Conservation (phyloP, 2,888 invertebrate genomes). For the Corythucha ciliata region DNA sequence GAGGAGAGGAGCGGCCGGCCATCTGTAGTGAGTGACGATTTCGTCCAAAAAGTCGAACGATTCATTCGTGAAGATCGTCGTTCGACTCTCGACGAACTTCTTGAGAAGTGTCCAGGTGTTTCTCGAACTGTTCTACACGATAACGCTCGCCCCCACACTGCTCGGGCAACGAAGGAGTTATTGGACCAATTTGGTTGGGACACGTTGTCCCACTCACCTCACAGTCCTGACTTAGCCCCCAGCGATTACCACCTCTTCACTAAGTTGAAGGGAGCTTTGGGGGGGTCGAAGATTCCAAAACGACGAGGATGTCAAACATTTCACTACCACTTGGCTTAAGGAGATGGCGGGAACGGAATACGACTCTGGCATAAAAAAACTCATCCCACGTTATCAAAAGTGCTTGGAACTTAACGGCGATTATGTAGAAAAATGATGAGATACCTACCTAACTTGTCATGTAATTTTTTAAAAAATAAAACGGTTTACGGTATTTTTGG, state of each 20-base stretch:
- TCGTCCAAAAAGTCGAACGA: background rate
- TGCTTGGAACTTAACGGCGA: conserved; percentile 16
- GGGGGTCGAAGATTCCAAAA: conserved; percentile 3
- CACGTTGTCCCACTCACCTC: background rate
- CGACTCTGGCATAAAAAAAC: conserved; percentile 10
- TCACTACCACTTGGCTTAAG: conserved; percentile 3
- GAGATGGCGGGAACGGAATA: conserved; percentile 6
- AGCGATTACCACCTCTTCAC: conserved; percentile 9
- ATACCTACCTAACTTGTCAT: too few species aligned
- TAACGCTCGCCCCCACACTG: background rate
- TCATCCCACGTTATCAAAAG: conserved; percentile 13
- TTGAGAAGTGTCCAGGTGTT: too few species aligned
- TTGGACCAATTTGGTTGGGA: background rate
- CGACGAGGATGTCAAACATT: conserved; percentile 7
- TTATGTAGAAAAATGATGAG: conserved; percentile 20
- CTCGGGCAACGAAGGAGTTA: background rate
- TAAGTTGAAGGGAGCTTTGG: background rate
- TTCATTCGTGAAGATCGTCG: conserved; percentile 1
- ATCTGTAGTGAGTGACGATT: background rate
- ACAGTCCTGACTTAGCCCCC: conserved; percentile 8
- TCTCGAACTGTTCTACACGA: background rate
- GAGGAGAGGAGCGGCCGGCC: conserved; percentile 1
- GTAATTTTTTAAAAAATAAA: too few species aligned
- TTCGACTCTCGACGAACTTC: conserved; percentile 1
- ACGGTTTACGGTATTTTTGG: too few species aligned